Conservation (phyloP, 2,888 invertebrate species). For the Criorhina ranunculi region DNA sequence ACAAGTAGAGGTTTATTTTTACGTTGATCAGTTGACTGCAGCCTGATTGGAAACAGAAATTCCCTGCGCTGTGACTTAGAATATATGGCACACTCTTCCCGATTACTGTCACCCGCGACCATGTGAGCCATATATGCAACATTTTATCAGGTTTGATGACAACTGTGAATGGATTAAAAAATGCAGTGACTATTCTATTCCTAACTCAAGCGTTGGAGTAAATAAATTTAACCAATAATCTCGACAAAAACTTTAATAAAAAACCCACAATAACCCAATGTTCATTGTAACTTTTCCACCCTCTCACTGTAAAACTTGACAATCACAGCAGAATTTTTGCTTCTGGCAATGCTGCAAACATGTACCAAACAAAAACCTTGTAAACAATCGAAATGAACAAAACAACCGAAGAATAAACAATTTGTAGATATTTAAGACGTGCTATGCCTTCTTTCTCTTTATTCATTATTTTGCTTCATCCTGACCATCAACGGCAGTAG, state of each 20-base stretch:
- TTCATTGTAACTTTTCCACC: background rate
- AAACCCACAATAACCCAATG: background rate
- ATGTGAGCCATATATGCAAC: too few species aligned
- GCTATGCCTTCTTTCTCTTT: background rate
- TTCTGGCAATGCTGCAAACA: background rate
- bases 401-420: background rate
- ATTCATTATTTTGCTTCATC: conserved; percentile 19
- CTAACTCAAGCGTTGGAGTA: too few species aligned
- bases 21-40: too few species aligned
- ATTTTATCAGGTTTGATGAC: too few species aligned
- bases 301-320: background rate
- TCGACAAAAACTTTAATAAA: background rate
- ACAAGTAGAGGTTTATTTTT: too few species aligned
- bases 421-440: background rate
- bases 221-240: too few species aligned
- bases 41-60: too few species aligned
- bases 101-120: too few species aligned
- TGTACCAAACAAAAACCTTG: background rate
- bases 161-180: too few species aligned
- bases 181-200: too few species aligned
- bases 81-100: too few species aligned
- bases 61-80: too few species aligned
- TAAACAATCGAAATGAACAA: background rate
- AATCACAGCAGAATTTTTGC: background rate
- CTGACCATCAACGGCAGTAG: background rate